A percentile compares a stretch with the other conserved stretches of the same genome.
phyloP scores from a whole-genome alignment of 2,797 vertebrate species.

The Heliangelus exortis region DNA sequence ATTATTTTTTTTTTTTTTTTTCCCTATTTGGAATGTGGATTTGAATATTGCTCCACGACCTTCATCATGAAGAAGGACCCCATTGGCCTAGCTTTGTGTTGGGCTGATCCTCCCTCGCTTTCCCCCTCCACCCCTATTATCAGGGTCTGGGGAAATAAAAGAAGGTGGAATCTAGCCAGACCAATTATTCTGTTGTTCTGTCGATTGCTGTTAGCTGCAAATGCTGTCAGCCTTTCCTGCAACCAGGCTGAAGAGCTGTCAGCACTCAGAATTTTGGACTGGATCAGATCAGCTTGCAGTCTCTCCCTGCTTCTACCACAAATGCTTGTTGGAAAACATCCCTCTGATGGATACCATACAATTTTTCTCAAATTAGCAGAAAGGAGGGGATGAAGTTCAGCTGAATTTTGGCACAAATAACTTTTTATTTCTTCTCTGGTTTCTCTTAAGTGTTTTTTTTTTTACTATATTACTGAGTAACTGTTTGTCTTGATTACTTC shows the following conservation, averaged over 20 bases:
- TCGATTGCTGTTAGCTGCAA: not conserved
- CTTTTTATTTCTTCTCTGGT: not conserved
- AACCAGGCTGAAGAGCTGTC: not conserved
- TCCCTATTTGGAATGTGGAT: fast-evolving
- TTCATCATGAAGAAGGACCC: not conserved
- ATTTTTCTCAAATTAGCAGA: not conserved
- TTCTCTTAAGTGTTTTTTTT: not conserved
- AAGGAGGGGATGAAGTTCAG: not conserved
- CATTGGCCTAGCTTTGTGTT: not conserved
- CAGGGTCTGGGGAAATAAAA: not conserved
- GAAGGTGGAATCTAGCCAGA: not conserved
- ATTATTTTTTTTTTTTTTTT: not conserved
- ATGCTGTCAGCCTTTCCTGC: not conserved
- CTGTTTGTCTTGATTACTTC: not conserved
- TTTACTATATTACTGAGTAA: not conserved
- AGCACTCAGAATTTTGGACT: not conserved
- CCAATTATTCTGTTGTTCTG: not conserved
- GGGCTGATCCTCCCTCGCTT: not conserved
- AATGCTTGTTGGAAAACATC: fast-evolving
- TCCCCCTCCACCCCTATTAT: not conserved
- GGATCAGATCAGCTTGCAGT: fast-evolving
- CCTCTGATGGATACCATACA: not conserved
- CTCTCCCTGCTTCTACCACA: not conserved
- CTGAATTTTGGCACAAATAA: not conserved
- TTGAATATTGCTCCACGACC: not conserved